Evolutionary conservation across 92 coral and sea anemone genomes (phyloP).

Genomic region (Pocillopora meandrina): DNA sequence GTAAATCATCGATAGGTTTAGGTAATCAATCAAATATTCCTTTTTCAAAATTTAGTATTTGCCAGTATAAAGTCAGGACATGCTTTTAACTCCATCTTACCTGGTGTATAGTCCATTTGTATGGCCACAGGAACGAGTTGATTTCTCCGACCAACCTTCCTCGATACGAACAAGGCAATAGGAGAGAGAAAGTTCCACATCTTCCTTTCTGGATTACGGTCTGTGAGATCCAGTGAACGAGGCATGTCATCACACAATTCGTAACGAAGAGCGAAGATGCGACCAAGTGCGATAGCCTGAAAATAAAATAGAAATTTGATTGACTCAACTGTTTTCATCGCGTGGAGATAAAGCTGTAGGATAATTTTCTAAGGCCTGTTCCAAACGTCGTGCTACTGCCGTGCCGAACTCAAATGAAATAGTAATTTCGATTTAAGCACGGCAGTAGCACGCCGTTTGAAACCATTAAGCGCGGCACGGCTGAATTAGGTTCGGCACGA

Average conservation of each 20-base stretch:
- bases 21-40: too few species aligned
- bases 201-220: constrained; percentile 44
- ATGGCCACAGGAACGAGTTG: constrained; percentile 73
- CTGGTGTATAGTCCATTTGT: constrained; percentile 60
- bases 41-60: too few species aligned
- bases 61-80: not conserved
- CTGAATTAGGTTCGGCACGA: too few species aligned
- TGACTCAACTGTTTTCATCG: not conserved
- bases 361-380: too few species aligned
- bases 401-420: too few species aligned
- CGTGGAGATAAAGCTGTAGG: too few species aligned
- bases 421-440: too few species aligned
- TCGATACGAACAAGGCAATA: constrained; percentile 64
- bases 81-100: not conserved
- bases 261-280: constrained; percentile 61
- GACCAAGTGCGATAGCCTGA: constrained; percentile 51
- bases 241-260: constrained; percentile 52
- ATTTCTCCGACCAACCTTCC: constrained; percentile 3
- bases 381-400: too few species aligned
- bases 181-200: constrained; percentile 68
- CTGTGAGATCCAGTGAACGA: constrained; percentile 46
- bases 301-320: not conserved
- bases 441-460: too few species aligned
- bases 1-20: too few species aligned
- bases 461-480: too few species aligned